Base-by-base conservation (phyloP, 2,888 invertebrate species). In the Melieria picta region DNA sequence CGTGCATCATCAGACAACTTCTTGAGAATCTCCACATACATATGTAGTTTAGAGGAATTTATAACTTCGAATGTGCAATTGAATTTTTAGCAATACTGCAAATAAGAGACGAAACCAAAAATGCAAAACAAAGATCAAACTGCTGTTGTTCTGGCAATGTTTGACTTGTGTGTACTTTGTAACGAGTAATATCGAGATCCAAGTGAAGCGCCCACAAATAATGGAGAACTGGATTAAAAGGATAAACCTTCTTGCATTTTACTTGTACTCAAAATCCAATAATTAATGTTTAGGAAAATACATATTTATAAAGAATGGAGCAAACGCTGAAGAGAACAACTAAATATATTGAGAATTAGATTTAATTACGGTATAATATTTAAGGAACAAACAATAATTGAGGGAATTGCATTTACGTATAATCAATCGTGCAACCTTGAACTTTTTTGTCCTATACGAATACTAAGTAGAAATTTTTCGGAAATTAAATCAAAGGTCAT, bases 211-310 rank as follows among this genome's bases (percentile, higher is more conserved):
- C 30, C 30, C 30, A 30, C 30, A 30, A 11, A 58, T 58, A 58
- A 30, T 2, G 30, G 30, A 30, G 30, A 30, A 30, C 30, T 30
- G 30, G 30, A 30, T 56, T 4, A 13, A 56, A 16, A 16, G 16
- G 11, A 13, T 52, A 56, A 50, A 69, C 63, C 13, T 45, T 67
- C 55, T 66, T 65, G 71, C 71, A 75, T 74, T 74, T 73, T 56
- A 76, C 74, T 65, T 74, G 74, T 43, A 50, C 13, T 30, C 45
- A 7, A 60, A 75, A 72, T 73, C 74, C 74, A 76, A 73, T 75
- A 77, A 73, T 65, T 76, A 75, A 67, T 64, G 66, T 72, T 73
- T 76, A 76, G 74, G 75, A 16, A 56, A 9, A 69, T 52, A 50
- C n/a, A 67, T 69, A 62, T 57, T 50, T 65, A 50, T 65, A 13